phyloP scores from a whole-genome alignment of 1,140 invertebrate species.

The Aphidius ervi region DNA sequence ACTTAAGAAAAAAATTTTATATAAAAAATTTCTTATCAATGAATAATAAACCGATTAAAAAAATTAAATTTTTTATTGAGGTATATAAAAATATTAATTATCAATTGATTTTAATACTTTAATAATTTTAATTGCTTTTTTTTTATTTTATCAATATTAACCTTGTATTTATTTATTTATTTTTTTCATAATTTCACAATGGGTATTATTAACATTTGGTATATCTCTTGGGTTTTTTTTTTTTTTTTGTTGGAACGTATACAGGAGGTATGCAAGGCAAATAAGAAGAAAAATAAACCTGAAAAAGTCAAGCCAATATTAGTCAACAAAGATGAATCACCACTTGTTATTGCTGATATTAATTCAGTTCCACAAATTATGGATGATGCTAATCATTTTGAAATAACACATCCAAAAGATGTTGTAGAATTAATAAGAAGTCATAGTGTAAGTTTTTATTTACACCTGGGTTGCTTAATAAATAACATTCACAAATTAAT shows the following conservation, averaged over 20 bases:
- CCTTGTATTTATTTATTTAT: too few relatives aligned
- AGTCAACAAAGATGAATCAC: slow-evolving; percentile 61
- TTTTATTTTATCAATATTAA: slow-evolving; percentile 27
- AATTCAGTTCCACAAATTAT: slow-evolving; percentile 33
- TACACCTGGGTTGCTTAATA: neutral
- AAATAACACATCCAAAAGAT: slow-evolving; percentile 74
- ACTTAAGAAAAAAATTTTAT: too few relatives aligned
- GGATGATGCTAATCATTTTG: slow-evolving; percentile 66
- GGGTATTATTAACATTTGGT: slow-evolving; percentile 15
- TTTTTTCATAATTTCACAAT: neutral
- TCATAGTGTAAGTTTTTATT: slow-evolving; percentile 43
- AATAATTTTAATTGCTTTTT: slow-evolving; percentile 14
- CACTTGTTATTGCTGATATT: slow-evolving; percentile 40
- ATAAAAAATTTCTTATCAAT: neutral
- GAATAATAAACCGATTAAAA: neutral
- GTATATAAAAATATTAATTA: slow-evolving; percentile 14
- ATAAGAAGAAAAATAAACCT: slow-evolving; percentile 54
- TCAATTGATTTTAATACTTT: slow-evolving; percentile 5
- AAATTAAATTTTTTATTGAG: slow-evolving; percentile 4
- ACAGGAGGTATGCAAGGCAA: slow-evolving; percentile 46
- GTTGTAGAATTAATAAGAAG: slow-evolving; percentile 64
- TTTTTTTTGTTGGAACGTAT: slow-evolving; percentile 17
- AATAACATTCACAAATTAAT: neutral
- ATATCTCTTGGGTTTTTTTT: neutral
- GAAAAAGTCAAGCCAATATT: slow-evolving; percentile 61